Conservation (phyloP, 2,888 invertebrate species). For the Himalopsyche tibetana region DNA sequence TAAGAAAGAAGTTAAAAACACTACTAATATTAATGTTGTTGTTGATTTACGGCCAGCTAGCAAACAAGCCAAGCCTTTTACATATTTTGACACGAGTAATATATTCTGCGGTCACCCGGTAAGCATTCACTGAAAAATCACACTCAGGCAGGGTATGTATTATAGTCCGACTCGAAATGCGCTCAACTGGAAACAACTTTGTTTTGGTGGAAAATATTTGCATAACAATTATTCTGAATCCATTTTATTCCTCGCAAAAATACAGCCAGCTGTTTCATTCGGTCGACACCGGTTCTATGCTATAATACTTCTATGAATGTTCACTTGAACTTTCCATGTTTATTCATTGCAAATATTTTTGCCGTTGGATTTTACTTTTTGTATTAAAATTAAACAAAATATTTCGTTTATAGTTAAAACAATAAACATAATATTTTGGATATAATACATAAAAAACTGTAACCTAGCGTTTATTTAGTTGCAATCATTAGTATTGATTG, state of each 20-base stretch:
- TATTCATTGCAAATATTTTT: constrained; percentile 14
- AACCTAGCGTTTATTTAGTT: no score
- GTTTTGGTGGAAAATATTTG: constrained; percentile 48
- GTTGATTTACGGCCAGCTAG: no score
- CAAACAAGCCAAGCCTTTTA: no score
- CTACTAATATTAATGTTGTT: no score
- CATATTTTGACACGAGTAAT: no score
- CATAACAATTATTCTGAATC: constrained; percentile 48
- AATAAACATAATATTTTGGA: no score
- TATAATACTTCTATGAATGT: not conserved
- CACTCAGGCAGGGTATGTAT: not conserved
- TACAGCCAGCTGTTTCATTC: constrained; percentile 27
- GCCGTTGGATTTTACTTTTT: no score
- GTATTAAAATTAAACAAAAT: no score
- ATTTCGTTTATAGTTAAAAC: no score
- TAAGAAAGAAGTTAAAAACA: no score
- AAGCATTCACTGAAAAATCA: constrained; percentile 41
- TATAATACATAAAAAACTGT: no score
- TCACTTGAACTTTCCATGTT: constrained; percentile 11
- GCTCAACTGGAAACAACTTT: constrained; percentile 45
- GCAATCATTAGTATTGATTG: no score
- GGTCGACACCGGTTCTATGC: not conserved
- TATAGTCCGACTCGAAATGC: constrained; percentile 26
- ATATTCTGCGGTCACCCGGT: constrained; percentile 6
- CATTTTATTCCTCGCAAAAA: constrained; percentile 48